Base-by-base conservation (phyloP, 2,797 vertebrate genomes). In the Leptoclinus maculatus region DNA sequence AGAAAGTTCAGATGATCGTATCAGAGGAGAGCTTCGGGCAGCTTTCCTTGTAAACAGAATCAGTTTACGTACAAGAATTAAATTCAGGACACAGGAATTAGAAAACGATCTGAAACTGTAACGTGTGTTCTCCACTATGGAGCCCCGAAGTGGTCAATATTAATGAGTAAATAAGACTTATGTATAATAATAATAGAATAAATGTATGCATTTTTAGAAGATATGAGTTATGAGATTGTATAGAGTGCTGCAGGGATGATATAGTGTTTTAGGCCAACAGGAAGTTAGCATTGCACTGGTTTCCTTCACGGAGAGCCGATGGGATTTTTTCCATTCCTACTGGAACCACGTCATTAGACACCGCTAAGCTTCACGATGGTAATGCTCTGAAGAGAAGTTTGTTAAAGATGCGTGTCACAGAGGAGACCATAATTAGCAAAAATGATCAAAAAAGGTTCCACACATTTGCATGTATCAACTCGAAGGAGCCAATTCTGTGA, bases 1-100 rank as follows among this genome's bases (percentile, higher is more conserved):
- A 62, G 43, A 75, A 56, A 43, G 56, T 67, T 77, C 29, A 72
- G 39, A 60, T 65, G 56, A 82, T 79, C 66, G 6, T 32, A 66
- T 76, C 65, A 66, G 0, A 1, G 12, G 14, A 43, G 41, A 14
- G 56, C 43, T 66, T 38, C 56, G 19, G 67, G 32, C 57, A 70
- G 54, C 56, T 71, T 62, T 68, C 4, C 57, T 17, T 43, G 23
- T 6, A 34, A 21, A 29, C 53, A 16, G 41, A 65, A 83, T 21
- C 4, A 27, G 29, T 54, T 69, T 27, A 23, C 49, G 36, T 12
- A 39, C 6, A 49, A 66, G 4, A n/a, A 43, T 19, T 57, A 3
- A 0, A 38, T 25, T 76, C 21, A 67, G 14, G 43, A 45, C 4
- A 36, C 4, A 34, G 4, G 27, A 25, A 66, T 60, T 17, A 36